Percentiles rank a stretch among this genome's conserved stretches.
Conservation (phyloP, 1,140 invertebrate species). For the Trinorchestia longiramus region DNA sequence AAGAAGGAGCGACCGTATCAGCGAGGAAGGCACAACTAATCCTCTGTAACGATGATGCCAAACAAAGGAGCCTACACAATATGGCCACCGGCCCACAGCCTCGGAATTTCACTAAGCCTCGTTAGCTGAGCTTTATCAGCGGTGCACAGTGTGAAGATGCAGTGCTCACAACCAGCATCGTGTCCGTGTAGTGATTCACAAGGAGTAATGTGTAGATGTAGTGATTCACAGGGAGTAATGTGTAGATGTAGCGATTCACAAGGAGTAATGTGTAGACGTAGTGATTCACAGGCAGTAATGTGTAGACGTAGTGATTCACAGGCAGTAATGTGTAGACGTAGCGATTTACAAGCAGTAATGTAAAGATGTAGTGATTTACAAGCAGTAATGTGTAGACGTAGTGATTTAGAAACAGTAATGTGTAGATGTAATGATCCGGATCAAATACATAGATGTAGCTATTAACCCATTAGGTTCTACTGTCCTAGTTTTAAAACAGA, state of each 20-base stretch:
- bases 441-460: too few relatives aligned
- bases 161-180: too few relatives aligned
- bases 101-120: not conserved
- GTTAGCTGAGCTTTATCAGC: not conserved
- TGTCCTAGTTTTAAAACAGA: too few relatives aligned
- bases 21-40: not conserved
- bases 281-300: not conserved
- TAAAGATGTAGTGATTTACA: not conserved
- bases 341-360: not conserved
- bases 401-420: not conserved
- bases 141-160: not conserved
- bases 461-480: too few relatives aligned
- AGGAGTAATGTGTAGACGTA: not conserved
- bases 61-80: conserved; percentile 9
- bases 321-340: not conserved
- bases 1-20: conserved; percentile 23
- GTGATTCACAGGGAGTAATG: not conserved
- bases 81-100: not conserved
- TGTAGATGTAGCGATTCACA: not conserved
- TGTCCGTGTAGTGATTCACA: not conserved
- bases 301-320: not conserved
- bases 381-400: not conserved
- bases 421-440: too few relatives aligned
- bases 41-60: not conserved
- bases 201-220: not conserved